Evolutionary conservation across 2,113 vertebrate genomes (phyloP).

Genomic region (Sphaerodactylus townsendi): DNA sequence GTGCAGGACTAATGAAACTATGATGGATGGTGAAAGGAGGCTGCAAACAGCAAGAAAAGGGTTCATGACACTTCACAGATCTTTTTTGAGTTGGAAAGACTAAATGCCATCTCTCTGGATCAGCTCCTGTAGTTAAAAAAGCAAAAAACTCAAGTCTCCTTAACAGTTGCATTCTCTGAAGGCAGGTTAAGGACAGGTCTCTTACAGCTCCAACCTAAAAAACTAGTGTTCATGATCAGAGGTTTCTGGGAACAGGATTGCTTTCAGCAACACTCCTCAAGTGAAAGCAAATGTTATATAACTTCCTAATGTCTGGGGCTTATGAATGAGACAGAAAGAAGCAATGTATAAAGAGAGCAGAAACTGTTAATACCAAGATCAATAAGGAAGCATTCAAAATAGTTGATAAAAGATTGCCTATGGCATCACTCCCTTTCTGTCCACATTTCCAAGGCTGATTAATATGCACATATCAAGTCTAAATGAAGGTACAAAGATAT

Average conservation of each 20-base stretch:
- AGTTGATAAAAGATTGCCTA: background rate
- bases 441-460: background rate
- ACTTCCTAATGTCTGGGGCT: no score
- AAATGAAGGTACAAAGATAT: background rate
- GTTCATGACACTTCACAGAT: background rate
- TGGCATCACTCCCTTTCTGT: background rate
- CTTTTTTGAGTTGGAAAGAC: background rate
- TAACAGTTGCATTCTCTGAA: background rate
- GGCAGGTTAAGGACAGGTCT: background rate
- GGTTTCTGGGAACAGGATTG: no score
- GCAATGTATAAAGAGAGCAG: background rate
- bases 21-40: background rate
- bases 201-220: background rate
- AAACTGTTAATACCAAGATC: background rate
- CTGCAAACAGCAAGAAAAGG: background rate
- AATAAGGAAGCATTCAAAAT: background rate
- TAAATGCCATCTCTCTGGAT: background rate
- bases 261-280: no score
- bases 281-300: no score
- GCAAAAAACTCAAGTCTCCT: background rate
- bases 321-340: background rate
- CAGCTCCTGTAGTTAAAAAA: background rate
- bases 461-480: background rate
- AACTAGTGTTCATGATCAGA: no score
- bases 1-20: background rate